Evolutionary conservation across 2,888 invertebrate species (phyloP), one percentile per base, ranked within the genome.

Genomic region (Nomada ruficornis): DNA sequence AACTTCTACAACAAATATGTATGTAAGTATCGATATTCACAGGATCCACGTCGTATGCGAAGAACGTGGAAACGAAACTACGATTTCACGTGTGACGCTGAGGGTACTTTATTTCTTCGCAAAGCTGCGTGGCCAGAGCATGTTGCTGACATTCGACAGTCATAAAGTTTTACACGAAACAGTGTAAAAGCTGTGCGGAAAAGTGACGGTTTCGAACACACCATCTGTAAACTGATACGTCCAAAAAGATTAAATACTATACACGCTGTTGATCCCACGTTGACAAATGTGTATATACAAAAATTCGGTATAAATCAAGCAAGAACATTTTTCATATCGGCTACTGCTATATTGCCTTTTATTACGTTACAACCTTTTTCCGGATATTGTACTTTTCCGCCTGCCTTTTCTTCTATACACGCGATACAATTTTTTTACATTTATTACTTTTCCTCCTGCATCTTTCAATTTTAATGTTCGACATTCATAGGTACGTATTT

Each of bases 51-150:
- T 55, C 42, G 23, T 20, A 42, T 2, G 42, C 9, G 29, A 69
- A 47, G 69, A 59, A 59, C 29, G 59, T n/a, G 15, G n/a, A 47
- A 15, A n/a, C 69, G 59, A 59, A 70, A 70, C 47, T 70, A 60
- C 69, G 69, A 69, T 57, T 69, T 69, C 47, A 69, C 47, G 59
- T 50, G 59, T 59, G 59, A 70, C 69, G 26, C n/a, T 70, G 69
- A 50, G 47, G 47, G 57, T 70, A 59, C 29, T 70, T 70, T 60
- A 70, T 70, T 59, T 15, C 69, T 59, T 29, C 55, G 42, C 42
- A 36, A 15, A n/a, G 18, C 44, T 69, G 36, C 36, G 57, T 69
- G 44, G 68, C 57, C 57, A 18, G 69, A 29, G 59, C 59, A 70
- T 70, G 36, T 57, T 29, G 69, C 59, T 59, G 69, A 59, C 47